Evolutionary conservation across 2,888 invertebrate species (phyloP), one percentile per base, ranked within the genome.

Genomic region (Synergus umbraculus): DNA sequence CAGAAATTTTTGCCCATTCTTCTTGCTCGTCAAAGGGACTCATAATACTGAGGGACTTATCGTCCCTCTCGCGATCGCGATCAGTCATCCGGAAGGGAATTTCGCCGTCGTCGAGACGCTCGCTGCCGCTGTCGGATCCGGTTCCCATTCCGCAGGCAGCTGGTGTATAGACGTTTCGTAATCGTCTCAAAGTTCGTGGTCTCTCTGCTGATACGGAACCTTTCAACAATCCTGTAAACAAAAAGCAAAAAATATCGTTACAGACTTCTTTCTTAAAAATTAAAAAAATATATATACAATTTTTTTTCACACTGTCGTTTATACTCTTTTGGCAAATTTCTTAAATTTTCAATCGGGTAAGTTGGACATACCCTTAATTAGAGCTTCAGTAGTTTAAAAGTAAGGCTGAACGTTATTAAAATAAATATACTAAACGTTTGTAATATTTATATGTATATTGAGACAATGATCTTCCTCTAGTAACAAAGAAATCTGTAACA

Each of bases 1-100:
- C 97, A 73, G 97, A 97, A 88, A 98, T 98, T 93, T 98, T 97
- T 41, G 97, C 97, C 97, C 98, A 98, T 93, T 98, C 98, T 93
- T 98, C 97, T 93, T 97, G 96, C 91, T 98, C 98, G 93, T 98
- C 97, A 92, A 97, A 97, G 3, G 97, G 97, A 90, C 97, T 97
- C 87, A 98, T 94, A 86, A 97, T 94, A 78, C 94, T 93, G 83
- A 94, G 92, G 43, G 93, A 93, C 81, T 93, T 93, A 84, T 93
- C 91, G 88, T 92, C 91, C 79, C 91, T 89, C 78, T 92, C 92
- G 63, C 89, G 89, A 80, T 91, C 91, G 29, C 90, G 87, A 88
- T 93, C 91, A 87, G 89, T 86, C 82, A 90, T 81, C 82, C 90
- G 87, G 83, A 90, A 89, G 79, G 88, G 83, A 79, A 88, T 87